Percentiles rank a stretch among this genome's conserved stretches.
These are phyloP conservation scores for Eueides isabella DNA, from an alignment of 1,140 invertebrate genomes.

Conservation along the genomic window DNA sequence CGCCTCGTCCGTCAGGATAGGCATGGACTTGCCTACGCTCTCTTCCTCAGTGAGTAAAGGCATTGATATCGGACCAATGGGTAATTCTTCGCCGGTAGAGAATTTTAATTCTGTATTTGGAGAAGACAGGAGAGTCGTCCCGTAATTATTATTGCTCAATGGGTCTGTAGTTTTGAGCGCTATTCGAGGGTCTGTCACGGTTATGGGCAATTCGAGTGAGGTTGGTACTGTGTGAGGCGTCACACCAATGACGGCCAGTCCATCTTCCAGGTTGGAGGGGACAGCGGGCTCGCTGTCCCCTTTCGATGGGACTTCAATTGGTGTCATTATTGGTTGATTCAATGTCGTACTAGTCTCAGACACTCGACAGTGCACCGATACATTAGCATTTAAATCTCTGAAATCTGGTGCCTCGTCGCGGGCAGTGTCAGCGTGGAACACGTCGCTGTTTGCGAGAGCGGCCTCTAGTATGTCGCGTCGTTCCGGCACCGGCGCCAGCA, in stretches of 20 bases:
- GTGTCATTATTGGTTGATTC: slow-evolving; percentile 91
- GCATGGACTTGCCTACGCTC: slow-evolving; percentile 69
- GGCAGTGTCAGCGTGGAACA: slow-evolving; percentile 85
- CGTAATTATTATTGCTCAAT: slow-evolving; percentile 57
- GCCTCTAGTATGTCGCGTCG: slow-evolving; percentile 89
- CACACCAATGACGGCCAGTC: slow-evolving; percentile 83
- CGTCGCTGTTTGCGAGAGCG: slow-evolving; percentile 89
- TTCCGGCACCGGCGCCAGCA: slow-evolving; percentile 58
- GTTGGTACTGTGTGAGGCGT: slow-evolving; percentile 82
- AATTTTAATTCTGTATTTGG: slow-evolving; percentile 63
- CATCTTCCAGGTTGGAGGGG: slow-evolving; percentile 80
- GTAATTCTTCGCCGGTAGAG: slow-evolving; percentile 50
- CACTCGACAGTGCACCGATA: slow-evolving; percentile 82
- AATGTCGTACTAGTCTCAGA: slow-evolving; percentile 88
- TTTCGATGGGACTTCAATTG: slow-evolving; percentile 87
- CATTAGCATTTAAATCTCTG: slow-evolving; percentile 80
- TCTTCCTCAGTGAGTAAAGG: slow-evolving; percentile 71
- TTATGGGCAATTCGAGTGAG: slow-evolving; percentile 86
- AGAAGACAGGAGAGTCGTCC: slow-evolving; percentile 56
- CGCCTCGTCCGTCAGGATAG: slow-evolving; percentile 71
- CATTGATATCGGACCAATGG: slow-evolving; percentile 66
- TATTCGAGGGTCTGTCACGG: slow-evolving; percentile 86
- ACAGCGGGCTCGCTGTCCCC: slow-evolving; percentile 76
- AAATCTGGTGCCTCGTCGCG: slow-evolving; percentile 80
- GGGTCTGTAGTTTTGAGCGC: slow-evolving; percentile 78